Percentiles rank a stretch among this genome's conserved stretches.
phyloP scores from a whole-genome alignment of 2,113 vertebrate species.

The Stomatorhinus ivindoensis region DNA sequence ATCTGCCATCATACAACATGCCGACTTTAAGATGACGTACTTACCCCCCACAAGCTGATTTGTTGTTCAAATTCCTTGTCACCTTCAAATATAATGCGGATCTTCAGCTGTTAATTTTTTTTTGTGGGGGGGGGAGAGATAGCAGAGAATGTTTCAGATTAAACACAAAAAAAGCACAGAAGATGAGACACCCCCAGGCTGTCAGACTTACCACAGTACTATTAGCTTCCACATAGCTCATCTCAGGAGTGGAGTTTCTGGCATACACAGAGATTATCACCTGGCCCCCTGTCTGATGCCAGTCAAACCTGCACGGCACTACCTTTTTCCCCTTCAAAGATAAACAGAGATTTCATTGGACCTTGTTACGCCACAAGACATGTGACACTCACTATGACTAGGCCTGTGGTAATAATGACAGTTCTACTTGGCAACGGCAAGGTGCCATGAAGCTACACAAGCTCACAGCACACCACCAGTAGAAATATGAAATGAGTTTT shows the following conservation, averaged over 20 bases:
- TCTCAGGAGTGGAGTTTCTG: constrained; percentile 83
- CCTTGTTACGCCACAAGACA: neutral
- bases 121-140: neutral
- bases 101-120: constrained; percentile 65
- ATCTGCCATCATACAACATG: neutral
- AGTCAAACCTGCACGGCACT: constrained; percentile 89
- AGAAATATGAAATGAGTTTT: neutral
- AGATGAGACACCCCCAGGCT: neutral
- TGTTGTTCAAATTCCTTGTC: constrained; percentile 88
- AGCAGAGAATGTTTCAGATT: neutral
- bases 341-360: neutral
- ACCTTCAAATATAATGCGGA: constrained; percentile 86
- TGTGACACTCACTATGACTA: neutral
- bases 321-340: constrained; percentile 74
- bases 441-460: neutral
- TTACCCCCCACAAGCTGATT: constrained; percentile 93
- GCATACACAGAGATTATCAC: constrained; percentile 94
- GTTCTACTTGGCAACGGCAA: neutral
- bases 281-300: constrained; percentile 92
- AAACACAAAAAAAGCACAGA: neutral
- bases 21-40: constrained; percentile 34
- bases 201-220: constrained; percentile 69
- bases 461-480: neutral
- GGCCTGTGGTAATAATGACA: neutral
- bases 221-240: constrained; percentile 85